Evolutionary conservation across 2,888 invertebrate genomes (phyloP), one percentile per base, ranked within the genome.

Genomic region (Ennomos erosarius): DNA sequence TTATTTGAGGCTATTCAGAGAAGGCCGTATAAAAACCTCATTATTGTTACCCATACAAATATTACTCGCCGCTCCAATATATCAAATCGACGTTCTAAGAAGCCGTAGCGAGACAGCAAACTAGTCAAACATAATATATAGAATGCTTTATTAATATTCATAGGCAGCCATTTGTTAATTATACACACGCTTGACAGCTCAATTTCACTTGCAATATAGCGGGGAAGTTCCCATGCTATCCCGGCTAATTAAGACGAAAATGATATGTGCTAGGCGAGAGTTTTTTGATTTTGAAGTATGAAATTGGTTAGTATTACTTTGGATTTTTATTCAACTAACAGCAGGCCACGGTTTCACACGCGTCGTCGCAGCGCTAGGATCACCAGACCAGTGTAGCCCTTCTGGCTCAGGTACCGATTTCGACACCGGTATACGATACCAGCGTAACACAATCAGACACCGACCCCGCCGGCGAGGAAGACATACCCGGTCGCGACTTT

Each of bases 61-160:
- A 52, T 49, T 16, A 1, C 42, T 33, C 36, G 38, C 52, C 58
- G 59, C 47, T 54, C 56, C 64, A 67, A 76, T 75, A 72, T 72
- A 78, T 76, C 76, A 74, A 68, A 56, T 39, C 45, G 42, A 49
- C 58, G 60, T 70, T 67, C 56, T 64, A 61, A 62, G 60, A 59
- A 52, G 59, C 59, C 70, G 65, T 55, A 55, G 65, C 64, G 67
- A 64, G 70, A 62, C 65, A 63, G 67, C 65, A 51, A 65, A 64
- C 72, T 75, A 79, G 78, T 75, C 75, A 71, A 71, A 79, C 70
- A 69, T 76, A 75, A 80, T 79, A 70, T 79, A 81, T 79, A 74
- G 70, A 71, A 74, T 73, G 74, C 75, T 80, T 79, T 86, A 90
- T 90, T 90, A 90, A 88, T 90, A 90, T 90, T 89, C 90, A 90